Percentiles rank a stretch among this genome's conserved stretches.
Evolutionary conservation across 2,888 invertebrate species (phyloP).

Genomic region (Drosophila recens): DNA sequence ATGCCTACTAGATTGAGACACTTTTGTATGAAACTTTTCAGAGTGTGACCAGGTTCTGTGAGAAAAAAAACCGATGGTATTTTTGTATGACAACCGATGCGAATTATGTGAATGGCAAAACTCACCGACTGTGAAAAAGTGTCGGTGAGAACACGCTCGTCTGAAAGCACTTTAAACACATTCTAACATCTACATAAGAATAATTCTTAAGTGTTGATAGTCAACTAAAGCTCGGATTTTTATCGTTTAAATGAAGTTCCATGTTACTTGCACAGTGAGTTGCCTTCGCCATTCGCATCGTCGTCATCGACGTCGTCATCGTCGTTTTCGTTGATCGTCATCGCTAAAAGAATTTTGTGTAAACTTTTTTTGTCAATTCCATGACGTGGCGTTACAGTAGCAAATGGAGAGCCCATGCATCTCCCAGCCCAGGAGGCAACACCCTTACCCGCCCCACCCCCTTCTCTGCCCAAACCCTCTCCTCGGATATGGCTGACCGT

Average conservation of each 20-base stretch:
- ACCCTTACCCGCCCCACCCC: neutral
- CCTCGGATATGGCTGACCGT: neutral
- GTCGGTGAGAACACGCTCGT: too few relatives aligned
- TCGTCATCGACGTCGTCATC: conserved; percentile 4
- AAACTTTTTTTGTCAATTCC: conserved; percentile 57
- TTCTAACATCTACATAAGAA: neutral
- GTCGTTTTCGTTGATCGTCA: conserved; percentile 42
- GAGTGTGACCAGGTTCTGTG: too few relatives aligned
- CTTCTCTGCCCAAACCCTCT: neutral
- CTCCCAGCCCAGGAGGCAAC: neutral
- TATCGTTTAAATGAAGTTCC: conserved; percentile 66
- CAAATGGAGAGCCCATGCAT: conserved; percentile 10
- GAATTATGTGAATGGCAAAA: too few relatives aligned
- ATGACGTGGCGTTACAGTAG: conserved; percentile 40
- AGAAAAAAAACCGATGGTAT: too few relatives aligned
- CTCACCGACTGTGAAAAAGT: too few relatives aligned
- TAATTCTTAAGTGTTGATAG: neutral
- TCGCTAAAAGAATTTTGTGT: conserved; percentile 56
- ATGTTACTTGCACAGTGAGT: conserved; percentile 52
- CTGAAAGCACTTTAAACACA: too few relatives aligned
- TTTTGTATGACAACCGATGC: too few relatives aligned
- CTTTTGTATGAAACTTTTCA: too few relatives aligned
- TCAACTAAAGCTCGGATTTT: conserved; percentile 38
- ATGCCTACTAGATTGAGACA: too few relatives aligned
- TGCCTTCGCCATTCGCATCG: conserved; percentile 4